A percentile compares a stretch with the other conserved stretches of the same genome.
These are phyloP conservation scores for Phrynocephalus vlangalii DNA, from an alignment of 2,797 vertebrate genomes.

Conservation along the genomic window DNA sequence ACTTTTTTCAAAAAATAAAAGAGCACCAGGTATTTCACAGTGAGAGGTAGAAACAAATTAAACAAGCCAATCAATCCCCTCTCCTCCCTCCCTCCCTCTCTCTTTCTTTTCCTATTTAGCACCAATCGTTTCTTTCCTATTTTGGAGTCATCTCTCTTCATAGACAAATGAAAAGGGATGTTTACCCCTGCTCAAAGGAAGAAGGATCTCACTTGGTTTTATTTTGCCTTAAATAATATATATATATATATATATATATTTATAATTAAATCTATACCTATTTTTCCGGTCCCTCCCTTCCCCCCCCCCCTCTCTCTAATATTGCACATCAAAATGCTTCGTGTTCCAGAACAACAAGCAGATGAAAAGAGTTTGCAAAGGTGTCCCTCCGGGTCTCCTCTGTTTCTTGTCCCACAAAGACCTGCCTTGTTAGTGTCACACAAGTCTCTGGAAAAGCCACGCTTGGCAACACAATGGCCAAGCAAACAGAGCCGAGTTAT, in stretches of 20 bases:
- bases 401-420: slow-evolving; percentile 43
- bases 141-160: slow-evolving; percentile 49
- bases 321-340: slow-evolving; percentile 85
- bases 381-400: slow-evolving; percentile 59
- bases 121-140: slow-evolving; percentile 69
- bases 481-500: slow-evolving; percentile 10
- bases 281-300: slow-evolving; percentile 57
- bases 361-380: slow-evolving; percentile 65
- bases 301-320: slow-evolving; percentile 77
- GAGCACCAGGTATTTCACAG: slow-evolving; percentile 84
- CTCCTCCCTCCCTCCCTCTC: slow-evolving; percentile 53
- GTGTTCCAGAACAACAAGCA: slow-evolving; percentile 70
- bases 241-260: slow-evolving; percentile 36
- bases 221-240: slow-evolving; percentile 80
- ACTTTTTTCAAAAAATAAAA: slow-evolving; percentile 60
- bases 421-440: slow-evolving; percentile 35
- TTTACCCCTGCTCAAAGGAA: slow-evolving; percentile 61
- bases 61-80: slow-evolving; percentile 57
- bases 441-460: slow-evolving; percentile 47
- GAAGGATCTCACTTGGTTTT: slow-evolving; percentile 66
- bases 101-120: slow-evolving; percentile 52
- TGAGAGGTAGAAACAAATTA: slow-evolving; percentile 87
- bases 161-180: slow-evolving; percentile 44
- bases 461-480: slow-evolving; percentile 59
- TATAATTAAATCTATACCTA: slow-evolving; percentile 8